Percentiles rank a stretch among this genome's conserved stretches.
phyloP scores from a whole-genome alignment of 2,113 vertebrate genomes.

The Acinonyx jubatus region DNA sequence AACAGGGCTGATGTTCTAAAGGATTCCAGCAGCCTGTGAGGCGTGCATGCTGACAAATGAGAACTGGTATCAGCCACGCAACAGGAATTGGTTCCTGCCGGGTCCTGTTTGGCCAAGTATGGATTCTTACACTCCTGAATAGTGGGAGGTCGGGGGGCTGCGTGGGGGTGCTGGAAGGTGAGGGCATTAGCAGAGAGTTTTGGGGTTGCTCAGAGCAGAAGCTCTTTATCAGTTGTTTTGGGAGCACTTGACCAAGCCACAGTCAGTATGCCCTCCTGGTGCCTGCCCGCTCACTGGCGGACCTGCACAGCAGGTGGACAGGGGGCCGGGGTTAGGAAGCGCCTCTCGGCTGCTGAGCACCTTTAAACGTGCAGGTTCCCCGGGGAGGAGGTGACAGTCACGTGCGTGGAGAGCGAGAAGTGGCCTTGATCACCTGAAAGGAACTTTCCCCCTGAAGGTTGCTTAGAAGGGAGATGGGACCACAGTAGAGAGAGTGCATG shows the following conservation, averaged over 20 bases:
- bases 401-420: neutral
- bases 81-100: neutral
- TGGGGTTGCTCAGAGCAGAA: neutral
- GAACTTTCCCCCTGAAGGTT: neutral
- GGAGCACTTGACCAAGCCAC: neutral
- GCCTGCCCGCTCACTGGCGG: neutral
- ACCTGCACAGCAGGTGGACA: fast-evolving
- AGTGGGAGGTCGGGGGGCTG: neutral
- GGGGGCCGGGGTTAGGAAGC: neutral
- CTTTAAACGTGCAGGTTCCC: neutral
- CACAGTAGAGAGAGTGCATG: neutral
- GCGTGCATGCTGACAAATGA: neutral
- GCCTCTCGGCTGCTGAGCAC: neutral
- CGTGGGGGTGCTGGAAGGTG: neutral
- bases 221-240: neutral
- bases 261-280: neutral
- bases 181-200: neutral
- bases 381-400: neutral
- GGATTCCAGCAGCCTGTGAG: neutral
- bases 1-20: neutral
- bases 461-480: neutral
- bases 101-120: neutral
- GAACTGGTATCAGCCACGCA: neutral
- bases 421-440: neutral
- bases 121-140: neutral